Conservation (phyloP, 2,888 invertebrate genomes). For the Orthonychiurus folsomi region DNA sequence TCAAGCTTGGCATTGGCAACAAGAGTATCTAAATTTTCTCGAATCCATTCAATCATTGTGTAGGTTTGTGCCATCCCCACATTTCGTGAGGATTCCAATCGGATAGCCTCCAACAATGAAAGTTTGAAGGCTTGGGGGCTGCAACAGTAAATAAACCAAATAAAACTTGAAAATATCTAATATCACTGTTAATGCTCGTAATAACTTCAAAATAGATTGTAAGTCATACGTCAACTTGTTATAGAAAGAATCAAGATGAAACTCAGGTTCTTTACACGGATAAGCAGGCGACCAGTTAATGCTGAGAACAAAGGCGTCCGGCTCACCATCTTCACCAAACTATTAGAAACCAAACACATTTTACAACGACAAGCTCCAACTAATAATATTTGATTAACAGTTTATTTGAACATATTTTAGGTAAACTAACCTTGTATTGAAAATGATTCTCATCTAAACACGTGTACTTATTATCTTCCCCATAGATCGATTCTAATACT, state of each 20-base stretch:
- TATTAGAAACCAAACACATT: constrained; percentile 45
- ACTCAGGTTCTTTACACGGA: constrained; percentile 68
- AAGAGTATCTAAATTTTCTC: constrained; percentile 58
- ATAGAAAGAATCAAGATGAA: constrained; percentile 85
- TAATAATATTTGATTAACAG: too few species aligned
- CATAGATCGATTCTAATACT: constrained; percentile 85
- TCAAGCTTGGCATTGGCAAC: neutral
- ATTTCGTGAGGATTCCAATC: neutral
- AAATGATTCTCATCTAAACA: constrained; percentile 66
- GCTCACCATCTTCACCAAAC: constrained; percentile 70
- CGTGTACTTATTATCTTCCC: constrained; percentile 71
- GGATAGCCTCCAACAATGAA: neutral
- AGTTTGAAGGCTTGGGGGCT: neutral
- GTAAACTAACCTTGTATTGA: constrained; percentile 83
- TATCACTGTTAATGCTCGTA: too few species aligned
- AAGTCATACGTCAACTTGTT: constrained; percentile 77
- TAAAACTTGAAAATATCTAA: too few species aligned
- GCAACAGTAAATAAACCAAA: neutral
- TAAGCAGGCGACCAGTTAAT: constrained; percentile 78
- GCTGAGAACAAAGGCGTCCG: constrained; percentile 76
- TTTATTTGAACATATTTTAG: too few species aligned
- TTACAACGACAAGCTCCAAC: too few species aligned
- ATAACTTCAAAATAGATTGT: too few species aligned
- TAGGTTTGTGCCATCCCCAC: constrained; percentile 46
- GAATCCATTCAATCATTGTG: constrained; percentile 80